Base-by-base conservation (phyloP, 2,888 invertebrate species). In the Drosophila nr. perissopoda region DNA sequence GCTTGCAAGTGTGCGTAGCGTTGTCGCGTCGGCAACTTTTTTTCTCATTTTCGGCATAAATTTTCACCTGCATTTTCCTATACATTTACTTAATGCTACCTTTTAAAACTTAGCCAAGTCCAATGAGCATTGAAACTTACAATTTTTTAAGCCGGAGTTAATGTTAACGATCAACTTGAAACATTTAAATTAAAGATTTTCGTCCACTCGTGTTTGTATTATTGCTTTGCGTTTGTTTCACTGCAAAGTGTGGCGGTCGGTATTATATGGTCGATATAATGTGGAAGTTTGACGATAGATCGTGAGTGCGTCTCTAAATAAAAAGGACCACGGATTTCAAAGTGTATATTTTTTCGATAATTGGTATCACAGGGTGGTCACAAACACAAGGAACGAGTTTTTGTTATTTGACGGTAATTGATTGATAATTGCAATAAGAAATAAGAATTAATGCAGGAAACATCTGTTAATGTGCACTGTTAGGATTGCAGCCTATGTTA, bases 21-120 rank as follows among this genome's bases (percentile, higher is more conserved):
- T 89, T 89, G 85, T 84, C 85, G 85, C 78, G 89, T 84, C 89
- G 85, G 77, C 85, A 85, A 82, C 68, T 84, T 89, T 83, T 71
- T 61, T 68, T 69, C 54, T 63, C 27, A 65, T 70, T 78, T 80
- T 83, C 82, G 83, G 74, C 82, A 68, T 75, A 25, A 16, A 68
- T 66, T 83, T 82, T 62, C 61, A 62, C n/a, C 40, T 42, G 57
- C 25, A 56, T 54, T 62, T 64, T 21, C 63, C 36, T 27, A 18
- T 64, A 62, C 13, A 66, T 64, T 73, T 78, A 61, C 57, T 73
- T 60, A 62, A 33, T 62, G 58, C 58, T 65, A 54, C 42, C n/a
- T 16, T 49, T 65, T 54, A 64, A 61, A 53, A 61, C 67, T 52
- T 79, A 63, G 59, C 61, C 65, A 56, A 68, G 25, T 71, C 56